A percentile compares a stretch with the other conserved stretches of the same genome.
Conservation (phyloP, 2,113 vertebrate genomes). For the Gopherus evgoodei region DNA sequence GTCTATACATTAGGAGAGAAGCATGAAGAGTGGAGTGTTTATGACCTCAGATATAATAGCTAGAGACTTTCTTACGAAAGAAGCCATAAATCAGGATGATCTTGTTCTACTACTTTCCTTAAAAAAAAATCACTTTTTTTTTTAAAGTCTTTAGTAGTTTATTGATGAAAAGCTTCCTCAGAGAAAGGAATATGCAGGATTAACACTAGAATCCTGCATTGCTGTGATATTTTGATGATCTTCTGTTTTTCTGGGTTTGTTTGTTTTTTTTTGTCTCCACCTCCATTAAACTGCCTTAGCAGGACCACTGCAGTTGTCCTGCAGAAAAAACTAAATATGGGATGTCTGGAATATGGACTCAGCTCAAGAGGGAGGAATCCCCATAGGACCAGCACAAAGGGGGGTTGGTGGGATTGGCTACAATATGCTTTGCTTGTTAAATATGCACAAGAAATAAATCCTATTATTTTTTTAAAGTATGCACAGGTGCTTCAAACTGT, state of each 20-base stretch:
- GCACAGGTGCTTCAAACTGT: neutral
- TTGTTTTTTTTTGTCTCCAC: neutral
- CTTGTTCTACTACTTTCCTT: neutral
- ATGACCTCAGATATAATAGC: neutral
- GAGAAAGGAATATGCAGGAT: neutral
- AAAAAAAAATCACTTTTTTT: neutral
- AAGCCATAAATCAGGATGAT: neutral
- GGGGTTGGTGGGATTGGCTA: neutral
- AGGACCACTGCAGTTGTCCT: neutral
- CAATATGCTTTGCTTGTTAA: neutral
- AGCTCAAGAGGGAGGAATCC: neutral
- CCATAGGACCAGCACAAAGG: neutral
- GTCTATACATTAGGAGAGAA: neutral
- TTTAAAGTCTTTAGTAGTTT: neutral
- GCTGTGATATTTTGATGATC: neutral
- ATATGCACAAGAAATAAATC: neutral
- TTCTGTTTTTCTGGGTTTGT: too few species aligned
- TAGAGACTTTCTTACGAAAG: neutral
- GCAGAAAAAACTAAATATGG: neutral
- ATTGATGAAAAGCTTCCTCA: neutral
- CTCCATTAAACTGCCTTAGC: neutral
- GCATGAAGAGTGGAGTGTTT: neutral
- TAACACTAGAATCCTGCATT: neutral
- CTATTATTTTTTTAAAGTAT: neutral
- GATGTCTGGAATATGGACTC: neutral